phyloP scores from a whole-genome alignment of 2,888 invertebrate genomes.

The Leptothorax acervorum region DNA sequence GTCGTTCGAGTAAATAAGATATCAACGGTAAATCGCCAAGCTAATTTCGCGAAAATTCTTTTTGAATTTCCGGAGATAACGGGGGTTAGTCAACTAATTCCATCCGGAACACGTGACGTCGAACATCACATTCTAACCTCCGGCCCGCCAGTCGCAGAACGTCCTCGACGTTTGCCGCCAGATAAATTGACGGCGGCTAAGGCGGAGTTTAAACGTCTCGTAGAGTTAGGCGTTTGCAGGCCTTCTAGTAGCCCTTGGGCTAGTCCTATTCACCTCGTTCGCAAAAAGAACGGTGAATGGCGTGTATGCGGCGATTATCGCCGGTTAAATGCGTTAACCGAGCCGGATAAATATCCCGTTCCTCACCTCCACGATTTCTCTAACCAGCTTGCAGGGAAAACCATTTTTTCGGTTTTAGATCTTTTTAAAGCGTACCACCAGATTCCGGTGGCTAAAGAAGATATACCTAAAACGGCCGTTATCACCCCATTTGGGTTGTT shows the following conservation, averaged over 20 bases:
- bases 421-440: neutral
- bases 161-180: neutral
- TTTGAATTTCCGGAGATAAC: no score
- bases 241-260: neutral
- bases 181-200: neutral
- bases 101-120: no score
- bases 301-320: neutral
- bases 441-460: neutral
- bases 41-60: no score
- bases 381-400: neutral
- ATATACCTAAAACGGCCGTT: no score
- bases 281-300: neutral
- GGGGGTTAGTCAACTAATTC: no score
- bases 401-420: neutral
- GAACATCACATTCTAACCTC: no score
- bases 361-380: neutral
- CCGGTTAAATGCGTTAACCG: neutral
- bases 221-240: neutral
- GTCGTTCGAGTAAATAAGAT: no score
- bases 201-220: neutral
- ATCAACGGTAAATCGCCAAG: no score
- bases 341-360: neutral
- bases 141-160: neutral
- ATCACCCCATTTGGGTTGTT: no score
- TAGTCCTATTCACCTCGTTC: neutral